Conservation (phyloP, 2,888 invertebrate species). For the Branchipolynoe longqiensis region DNA sequence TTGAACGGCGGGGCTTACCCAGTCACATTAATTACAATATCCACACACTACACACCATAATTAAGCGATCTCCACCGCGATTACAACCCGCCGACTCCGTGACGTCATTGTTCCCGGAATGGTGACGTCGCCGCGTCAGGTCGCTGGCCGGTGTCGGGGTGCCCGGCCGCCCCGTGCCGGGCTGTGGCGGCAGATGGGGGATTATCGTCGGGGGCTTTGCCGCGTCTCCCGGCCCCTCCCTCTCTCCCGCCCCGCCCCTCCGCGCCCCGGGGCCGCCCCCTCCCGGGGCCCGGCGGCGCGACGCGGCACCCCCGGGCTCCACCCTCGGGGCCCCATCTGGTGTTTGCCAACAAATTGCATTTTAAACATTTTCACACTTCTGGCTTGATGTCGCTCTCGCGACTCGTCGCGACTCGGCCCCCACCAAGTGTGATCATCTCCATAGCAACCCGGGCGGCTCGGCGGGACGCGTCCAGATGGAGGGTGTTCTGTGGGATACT, state of each 20-base stretch:
- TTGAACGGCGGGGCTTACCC: constrained; percentile 16
- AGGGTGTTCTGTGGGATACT: too few species aligned
- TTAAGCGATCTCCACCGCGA: constrained; percentile 46
- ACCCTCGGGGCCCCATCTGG: constrained; percentile 53
- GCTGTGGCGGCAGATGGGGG: constrained; percentile 36
- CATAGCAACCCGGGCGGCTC: constrained; percentile 48
- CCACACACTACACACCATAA: constrained; percentile 25
- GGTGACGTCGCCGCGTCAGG: constrained; percentile 29
- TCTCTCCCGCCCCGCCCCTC: neutral
- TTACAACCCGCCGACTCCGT: constrained; percentile 25
- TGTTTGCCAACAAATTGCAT: constrained; percentile 50
- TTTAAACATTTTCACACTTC: constrained; percentile 58
- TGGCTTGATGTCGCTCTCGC: constrained; percentile 25
- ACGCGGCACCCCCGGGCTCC: neutral
- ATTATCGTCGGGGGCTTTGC: constrained; percentile 51
- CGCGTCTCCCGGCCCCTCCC: constrained; percentile 29
- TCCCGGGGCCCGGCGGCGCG: neutral
- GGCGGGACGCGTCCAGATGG: too few species aligned
- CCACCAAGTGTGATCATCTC: constrained; percentile 7
- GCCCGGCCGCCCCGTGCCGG: neutral
- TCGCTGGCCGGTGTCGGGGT: neutral
- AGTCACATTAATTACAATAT: constrained; percentile 38
- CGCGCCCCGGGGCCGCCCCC: neutral
- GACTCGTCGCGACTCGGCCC: neutral
- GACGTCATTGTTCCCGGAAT: constrained; percentile 41